These are phyloP conservation scores for Psittacula cyanocephala DNA, from an alignment of 2,113 vertebrate genomes.

Conservation along the genomic window DNA sequence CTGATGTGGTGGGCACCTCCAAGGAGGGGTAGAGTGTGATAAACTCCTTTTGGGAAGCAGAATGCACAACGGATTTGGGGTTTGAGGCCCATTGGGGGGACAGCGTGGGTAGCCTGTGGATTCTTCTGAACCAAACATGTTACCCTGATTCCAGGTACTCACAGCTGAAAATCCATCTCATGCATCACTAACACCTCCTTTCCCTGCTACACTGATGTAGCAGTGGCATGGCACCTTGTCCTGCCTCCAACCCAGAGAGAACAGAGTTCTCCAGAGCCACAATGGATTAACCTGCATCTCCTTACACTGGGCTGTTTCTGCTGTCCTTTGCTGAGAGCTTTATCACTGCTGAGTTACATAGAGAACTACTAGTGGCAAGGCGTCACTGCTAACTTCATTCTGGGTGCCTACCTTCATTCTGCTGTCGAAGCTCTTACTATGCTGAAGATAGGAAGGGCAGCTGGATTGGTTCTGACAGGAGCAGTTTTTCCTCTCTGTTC, in stretches of 20 bases:
- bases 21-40: neutral
- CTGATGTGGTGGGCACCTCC: neutral
- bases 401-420: rapidly evolving
- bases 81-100: neutral
- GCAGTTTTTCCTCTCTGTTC: conserved; percentile 1
- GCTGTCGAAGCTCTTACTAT: neutral
- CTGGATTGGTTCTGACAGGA: conserved; percentile 7
- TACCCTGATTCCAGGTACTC: neutral
- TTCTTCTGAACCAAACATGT: neutral
- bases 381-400: rapidly evolving
- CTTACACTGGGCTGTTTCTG: neutral
- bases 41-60: neutral
- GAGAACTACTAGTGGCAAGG: neutral
- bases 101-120: neutral
- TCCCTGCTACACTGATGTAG: rapidly evolving
- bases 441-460: neutral
- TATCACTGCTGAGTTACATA: neutral
- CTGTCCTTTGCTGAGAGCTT: neutral
- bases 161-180: neutral
- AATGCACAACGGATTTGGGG: neutral
- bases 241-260: neutral
- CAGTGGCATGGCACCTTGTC: rapidly evolving
- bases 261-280: neutral
- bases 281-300: neutral
- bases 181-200: neutral